Evolutionary conservation across 2,797 vertebrate genomes (phyloP), one percentile per base, ranked within the genome.

Genomic region (Alca torda): DNA sequence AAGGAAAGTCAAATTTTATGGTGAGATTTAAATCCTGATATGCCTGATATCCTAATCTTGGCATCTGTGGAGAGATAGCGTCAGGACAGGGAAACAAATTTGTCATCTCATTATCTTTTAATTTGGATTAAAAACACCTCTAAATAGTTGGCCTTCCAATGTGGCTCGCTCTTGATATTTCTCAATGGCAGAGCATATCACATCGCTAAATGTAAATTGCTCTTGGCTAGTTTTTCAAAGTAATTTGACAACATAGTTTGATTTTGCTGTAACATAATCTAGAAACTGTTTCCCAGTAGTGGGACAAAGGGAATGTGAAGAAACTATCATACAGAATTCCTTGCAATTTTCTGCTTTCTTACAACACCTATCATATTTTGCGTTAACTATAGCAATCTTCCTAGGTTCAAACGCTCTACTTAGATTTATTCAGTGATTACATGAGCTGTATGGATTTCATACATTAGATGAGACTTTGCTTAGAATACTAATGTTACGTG

Each of bases 361-460:
- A 78, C 7, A 85, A 7, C 54, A 61, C 50, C 60, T 74, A 50
- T 65, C 72, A 39, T 69, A 75, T 93, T 84, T 82, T 73, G 70
- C 63, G 37, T 92, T 60, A 88, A 92, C 72, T 57, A 4, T 16
- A 89, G 72, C 54, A 84, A 84, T 86, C 35, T 70, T 94, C 57
- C 63, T 31, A 31, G 82, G 60, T 86, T 83, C 80, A 94, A 83
- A 93, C 6, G 21, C 48, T 83, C 54, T 60, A 2, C 48, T 85
- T 68, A 35, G 54, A 31, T 17, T 43, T 80, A 30, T 78, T 95
- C 69, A 33, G 68, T 80, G 69, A 95, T 97, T 84, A 50, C 74
- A 61, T 69, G 35, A 91, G 70, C 83, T 45, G 39, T 89, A 95
- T 87, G 69, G 82, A 93, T 96, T 96, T 97, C 84, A 86, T 86